Evolutionary conservation across 2,113 vertebrate genomes (phyloP).

Genomic region (Pseudorectes ferrugineus): DNA sequence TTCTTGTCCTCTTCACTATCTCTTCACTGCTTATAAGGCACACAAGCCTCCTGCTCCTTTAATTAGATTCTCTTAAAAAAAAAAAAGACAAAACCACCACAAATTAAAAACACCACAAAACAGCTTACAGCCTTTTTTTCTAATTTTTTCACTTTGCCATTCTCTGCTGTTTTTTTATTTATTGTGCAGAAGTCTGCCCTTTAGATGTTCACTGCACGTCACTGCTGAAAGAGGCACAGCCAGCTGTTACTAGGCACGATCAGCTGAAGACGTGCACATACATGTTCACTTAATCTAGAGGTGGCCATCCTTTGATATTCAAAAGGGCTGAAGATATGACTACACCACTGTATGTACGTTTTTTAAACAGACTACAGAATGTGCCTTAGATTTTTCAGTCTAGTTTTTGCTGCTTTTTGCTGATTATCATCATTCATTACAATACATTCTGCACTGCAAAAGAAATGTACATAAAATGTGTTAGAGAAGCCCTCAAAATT

Average conservation of each 20-base stretch:
- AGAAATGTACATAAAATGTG: neutral
- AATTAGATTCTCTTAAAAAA: neutral
- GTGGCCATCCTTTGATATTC: neutral
- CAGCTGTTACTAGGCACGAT: neutral
- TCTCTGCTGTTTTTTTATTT: neutral
- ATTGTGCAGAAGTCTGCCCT: neutral
- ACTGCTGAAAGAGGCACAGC: neutral
- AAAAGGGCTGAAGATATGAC: neutral
- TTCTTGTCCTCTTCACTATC: neutral
- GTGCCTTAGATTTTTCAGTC: neutral
- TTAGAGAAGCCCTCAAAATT: neutral
- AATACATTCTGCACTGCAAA: neutral
- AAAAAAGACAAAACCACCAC: accelerated
- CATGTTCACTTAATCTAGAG: neutral
- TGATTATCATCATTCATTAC: neutral
- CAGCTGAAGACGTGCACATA: neutral
- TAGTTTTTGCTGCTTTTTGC: neutral
- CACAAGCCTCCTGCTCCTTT: neutral
- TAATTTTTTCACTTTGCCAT: neutral
- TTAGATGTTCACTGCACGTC: neutral
- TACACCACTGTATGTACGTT: accelerated
- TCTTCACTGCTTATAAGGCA: neutral
- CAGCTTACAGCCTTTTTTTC: neutral
- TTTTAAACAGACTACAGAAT: neutral
- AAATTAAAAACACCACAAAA: neutral